Evolutionary conservation across 2,113 vertebrate species (phyloP).

Genomic region (Recurvirostra avosetta): DNA sequence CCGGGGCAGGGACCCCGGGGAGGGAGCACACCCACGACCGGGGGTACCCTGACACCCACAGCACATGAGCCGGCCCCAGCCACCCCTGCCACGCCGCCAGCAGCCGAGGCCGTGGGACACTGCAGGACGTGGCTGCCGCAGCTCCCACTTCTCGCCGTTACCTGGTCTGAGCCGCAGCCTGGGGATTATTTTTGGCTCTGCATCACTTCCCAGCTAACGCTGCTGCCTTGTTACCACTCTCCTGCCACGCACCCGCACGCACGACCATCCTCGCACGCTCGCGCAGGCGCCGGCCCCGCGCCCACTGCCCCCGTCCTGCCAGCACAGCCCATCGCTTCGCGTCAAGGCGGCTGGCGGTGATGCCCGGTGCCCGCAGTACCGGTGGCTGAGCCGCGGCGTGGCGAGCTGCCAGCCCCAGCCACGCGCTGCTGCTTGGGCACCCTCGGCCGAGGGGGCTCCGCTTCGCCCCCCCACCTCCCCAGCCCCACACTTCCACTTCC

Average conservation of each 20-base stretch:
- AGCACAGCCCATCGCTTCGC: neutral
- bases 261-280: neutral
- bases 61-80: neutral
- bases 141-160: neutral
- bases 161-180: neutral
- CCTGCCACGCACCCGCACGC: neutral
- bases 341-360: neutral
- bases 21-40: neutral
- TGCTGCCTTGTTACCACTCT: neutral
- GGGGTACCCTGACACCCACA: rapidly evolving
- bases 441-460: neutral
- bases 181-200: conserved; percentile 59
- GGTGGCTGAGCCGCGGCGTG: neutral
- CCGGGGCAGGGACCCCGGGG: neutral
- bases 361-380: neutral
- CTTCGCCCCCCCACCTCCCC: rapidly evolving
- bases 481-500: neutral
- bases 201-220: neutral
- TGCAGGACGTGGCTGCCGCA: neutral
- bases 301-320: neutral
- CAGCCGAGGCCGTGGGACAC: rapidly evolving
- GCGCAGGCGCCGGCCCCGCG: neutral
- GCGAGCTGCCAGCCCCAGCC: neutral
- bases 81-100: neutral
- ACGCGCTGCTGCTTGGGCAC: rapidly evolving